Percentiles rank a stretch among this genome's conserved stretches.
Conservation (phyloP, 2,113 vertebrate species). For the Empidonax traillii region DNA sequence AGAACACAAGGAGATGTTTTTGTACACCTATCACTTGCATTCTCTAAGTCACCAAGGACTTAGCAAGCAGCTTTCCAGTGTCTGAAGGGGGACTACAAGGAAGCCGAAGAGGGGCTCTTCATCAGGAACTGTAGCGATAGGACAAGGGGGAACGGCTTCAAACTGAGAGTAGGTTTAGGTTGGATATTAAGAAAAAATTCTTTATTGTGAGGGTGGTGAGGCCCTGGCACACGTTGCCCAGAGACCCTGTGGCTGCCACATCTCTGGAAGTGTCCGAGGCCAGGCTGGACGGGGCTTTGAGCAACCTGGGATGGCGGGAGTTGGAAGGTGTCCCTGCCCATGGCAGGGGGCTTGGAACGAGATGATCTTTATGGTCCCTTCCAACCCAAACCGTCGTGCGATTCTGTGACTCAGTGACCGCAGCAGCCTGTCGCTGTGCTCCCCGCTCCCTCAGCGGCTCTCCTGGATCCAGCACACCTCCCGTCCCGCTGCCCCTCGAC, state of each 20-base stretch:
- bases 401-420: too few relatives aligned
- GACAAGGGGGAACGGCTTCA: neutral
- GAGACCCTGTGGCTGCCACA: neutral
- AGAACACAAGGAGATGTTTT: neutral
- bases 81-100: neutral
- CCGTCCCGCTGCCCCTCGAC: fast-evolving
- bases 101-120: neutral
- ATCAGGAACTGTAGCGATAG: neutral
- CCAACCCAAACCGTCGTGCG: neutral
- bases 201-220: neutral
- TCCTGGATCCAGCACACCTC: fast-evolving
- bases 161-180: neutral
- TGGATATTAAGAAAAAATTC: neutral
- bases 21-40: fast-evolving
- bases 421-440: neutral
- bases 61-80: neutral
- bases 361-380: neutral
- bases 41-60: neutral
- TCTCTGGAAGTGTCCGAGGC: neutral
- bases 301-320: neutral
- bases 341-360: neutral
- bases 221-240: neutral
- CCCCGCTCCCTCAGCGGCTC: neutral
- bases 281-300: neutral
- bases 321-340: too few relatives aligned